Conservation (phyloP, 2,113 vertebrate genomes). For the Machaerirhynchus nigripectus region DNA sequence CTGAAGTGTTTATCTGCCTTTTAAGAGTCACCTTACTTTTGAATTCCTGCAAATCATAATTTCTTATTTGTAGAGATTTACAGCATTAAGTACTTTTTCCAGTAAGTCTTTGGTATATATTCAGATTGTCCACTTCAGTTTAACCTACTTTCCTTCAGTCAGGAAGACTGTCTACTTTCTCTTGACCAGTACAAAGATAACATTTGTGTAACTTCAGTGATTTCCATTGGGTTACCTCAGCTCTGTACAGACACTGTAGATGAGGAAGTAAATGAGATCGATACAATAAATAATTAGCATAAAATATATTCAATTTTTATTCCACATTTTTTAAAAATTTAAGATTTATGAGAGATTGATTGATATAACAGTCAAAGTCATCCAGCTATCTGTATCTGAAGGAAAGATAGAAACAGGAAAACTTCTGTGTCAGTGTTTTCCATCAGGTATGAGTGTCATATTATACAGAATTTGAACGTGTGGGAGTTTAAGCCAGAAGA, state of each 20-base stretch:
- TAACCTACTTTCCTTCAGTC: background rate
- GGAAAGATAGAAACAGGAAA: background rate
- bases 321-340: no score
- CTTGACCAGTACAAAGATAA: background rate
- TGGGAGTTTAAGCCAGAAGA: background rate
- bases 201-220: background rate
- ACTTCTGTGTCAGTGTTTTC: background rate
- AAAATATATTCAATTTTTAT: background rate
- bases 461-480: background rate
- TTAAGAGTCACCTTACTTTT: background rate
- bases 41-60: background rate
- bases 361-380: background rate
- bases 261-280: background rate
- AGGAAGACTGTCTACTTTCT: background rate
- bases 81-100: background rate
- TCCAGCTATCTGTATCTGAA: background rate
- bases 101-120: background rate
- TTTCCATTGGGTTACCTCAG: background rate
- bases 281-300: background rate
- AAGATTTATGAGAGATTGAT: background rate
- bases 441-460: background rate
- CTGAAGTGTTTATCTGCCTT: background rate
- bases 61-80: background rate
- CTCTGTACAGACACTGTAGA: background rate
- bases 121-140: background rate